A percentile compares a stretch with the other conserved stretches of the same genome.
phyloP scores from a whole-genome alignment of 2,113 vertebrate species.

The Melanocharis versteri region DNA sequence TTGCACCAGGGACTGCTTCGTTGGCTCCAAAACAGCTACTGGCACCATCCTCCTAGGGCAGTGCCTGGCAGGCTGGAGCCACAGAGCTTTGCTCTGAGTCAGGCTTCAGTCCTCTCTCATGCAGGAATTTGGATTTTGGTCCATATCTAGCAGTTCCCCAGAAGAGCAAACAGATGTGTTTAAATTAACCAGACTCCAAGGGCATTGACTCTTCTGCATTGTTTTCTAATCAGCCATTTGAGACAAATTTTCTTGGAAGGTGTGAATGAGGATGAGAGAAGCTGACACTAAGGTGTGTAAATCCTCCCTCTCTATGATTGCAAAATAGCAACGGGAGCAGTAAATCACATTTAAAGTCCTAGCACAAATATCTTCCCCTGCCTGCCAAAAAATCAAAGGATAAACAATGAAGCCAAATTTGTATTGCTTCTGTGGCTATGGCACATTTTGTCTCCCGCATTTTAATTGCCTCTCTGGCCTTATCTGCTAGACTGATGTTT shows the following conservation, averaged over 20 bases:
- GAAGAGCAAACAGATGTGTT: neutral
- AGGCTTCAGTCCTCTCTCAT: neutral
- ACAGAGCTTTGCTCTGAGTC: neutral
- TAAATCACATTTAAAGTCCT: neutral
- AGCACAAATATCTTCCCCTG: neutral
- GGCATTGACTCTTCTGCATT: neutral
- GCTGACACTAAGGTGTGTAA: neutral
- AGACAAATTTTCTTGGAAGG: neutral
- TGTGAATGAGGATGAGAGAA: neutral
- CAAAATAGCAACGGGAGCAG: neutral
- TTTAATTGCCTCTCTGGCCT: constrained; percentile 33
- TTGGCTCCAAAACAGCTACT: neutral
- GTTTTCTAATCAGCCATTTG: neutral
- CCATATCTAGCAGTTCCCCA: neutral
- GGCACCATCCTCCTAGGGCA: neutral
- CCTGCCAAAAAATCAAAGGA: neutral
- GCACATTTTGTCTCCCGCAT: neutral
- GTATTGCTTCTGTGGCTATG: neutral
- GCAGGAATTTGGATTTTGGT: neutral
- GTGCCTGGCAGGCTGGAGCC: neutral
- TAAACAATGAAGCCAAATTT: constrained; percentile 20
- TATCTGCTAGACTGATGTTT: neutral
- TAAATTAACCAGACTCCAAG: neutral
- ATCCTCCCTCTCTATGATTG: neutral
- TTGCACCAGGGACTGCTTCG: neutral